Percentiles rank a stretch among this genome's conserved stretches.
These are phyloP conservation scores for Lepus oiostolus DNA, from an alignment of 2,797 vertebrate genomes.

Conservation along the genomic window DNA sequence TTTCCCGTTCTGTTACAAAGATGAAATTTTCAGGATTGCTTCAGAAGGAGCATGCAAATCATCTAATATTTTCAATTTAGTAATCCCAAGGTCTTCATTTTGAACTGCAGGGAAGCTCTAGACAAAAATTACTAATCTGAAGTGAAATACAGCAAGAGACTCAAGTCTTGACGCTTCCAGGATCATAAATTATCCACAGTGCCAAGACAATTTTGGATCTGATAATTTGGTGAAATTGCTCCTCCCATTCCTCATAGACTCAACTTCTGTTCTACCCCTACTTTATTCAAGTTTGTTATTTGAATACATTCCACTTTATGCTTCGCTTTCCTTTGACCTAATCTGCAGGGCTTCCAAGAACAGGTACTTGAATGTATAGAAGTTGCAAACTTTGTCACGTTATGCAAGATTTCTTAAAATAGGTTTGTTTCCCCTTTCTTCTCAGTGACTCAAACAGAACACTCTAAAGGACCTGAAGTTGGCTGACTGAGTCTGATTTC, in stretches of 20 bases:
- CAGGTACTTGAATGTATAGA: conserved; percentile 33
- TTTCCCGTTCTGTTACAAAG: conserved; percentile 33
- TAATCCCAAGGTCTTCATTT: conserved; percentile 43
- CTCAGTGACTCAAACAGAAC: conserved; percentile 56
- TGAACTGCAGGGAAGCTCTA: conserved; percentile 53
- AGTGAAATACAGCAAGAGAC: conserved; percentile 71
- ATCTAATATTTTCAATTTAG: conserved; percentile 41
- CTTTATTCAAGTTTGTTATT: conserved; percentile 21
- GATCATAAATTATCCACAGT: conserved; percentile 2
- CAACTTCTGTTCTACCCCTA: conserved; percentile 64
- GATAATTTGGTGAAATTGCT: conserved; percentile 61
- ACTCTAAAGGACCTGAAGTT: conserved; percentile 3
- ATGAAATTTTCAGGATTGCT: conserved; percentile 5
- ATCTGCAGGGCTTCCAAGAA: conserved; percentile 61
- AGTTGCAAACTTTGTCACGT: conserved; percentile 46
- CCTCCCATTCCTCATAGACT: conserved; percentile 25
- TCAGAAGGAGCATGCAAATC: conserved; percentile 3
- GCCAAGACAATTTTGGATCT: conserved; percentile 70
- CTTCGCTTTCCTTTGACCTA: conserved; percentile 59
- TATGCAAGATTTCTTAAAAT: conserved; percentile 65
- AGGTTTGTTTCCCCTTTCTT: conserved; percentile 57
- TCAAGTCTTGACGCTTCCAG: conserved; percentile 51
- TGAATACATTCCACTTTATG: conserved; percentile 47
- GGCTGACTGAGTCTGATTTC: not conserved
- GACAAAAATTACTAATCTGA: conserved; percentile 67